Percentiles rank a stretch among this genome's conserved stretches.
These are phyloP conservation scores for Solea solea DNA, from an alignment of 2,113 vertebrate species.

Conservation along the genomic window DNA sequence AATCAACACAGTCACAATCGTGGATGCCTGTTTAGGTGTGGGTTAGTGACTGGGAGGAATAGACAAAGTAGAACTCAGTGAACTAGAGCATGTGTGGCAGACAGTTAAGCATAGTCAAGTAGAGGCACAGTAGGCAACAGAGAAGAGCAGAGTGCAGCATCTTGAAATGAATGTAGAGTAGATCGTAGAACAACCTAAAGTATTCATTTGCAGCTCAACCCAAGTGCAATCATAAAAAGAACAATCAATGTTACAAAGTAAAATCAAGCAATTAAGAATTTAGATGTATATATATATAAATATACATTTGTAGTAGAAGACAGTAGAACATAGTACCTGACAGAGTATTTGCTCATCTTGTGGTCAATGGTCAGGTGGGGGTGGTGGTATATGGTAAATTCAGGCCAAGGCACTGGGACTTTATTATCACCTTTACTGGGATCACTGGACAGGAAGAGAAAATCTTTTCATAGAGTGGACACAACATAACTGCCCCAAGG, in stretches of 20 bases:
- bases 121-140: no score
- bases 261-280: no score
- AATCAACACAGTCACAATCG: not conserved
- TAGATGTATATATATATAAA: not conserved
- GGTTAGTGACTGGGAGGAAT: not conserved
- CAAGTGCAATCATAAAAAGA: no score
- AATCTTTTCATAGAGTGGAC: not conserved
- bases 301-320: not conserved
- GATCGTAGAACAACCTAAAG: no score
- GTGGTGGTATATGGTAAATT: slow-evolving; percentile 44
- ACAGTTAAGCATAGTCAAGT: no score
- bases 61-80: not conserved
- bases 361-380: slow-evolving; percentile 84
- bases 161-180: no score
- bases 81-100: not conserved
- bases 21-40: no score
- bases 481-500: no score
- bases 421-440: slow-evolving; percentile 77
- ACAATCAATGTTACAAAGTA: no score
- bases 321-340: slow-evolving; percentile 58
- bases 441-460: slow-evolving; percentile 72
- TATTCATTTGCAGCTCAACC: no score
- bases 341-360: slow-evolving; percentile 65
- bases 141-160: no score
- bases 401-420: slow-evolving; percentile 80